These are phyloP conservation scores for Zaprionus davidi DNA, from an alignment of 1,140 invertebrate species.

Conservation along the genomic window DNA sequence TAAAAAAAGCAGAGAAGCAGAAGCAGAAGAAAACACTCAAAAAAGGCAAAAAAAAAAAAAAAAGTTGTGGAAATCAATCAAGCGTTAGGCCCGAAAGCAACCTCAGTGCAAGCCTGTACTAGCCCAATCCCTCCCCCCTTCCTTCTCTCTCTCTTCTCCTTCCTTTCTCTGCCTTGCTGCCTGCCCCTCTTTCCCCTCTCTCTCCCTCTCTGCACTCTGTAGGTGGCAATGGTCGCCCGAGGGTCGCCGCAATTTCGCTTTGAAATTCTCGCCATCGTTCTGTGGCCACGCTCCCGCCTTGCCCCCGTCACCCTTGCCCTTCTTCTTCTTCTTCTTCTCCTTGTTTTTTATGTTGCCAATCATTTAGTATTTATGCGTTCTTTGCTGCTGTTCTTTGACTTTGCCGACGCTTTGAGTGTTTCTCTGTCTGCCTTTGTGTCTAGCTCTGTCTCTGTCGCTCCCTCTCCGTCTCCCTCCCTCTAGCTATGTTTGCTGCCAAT, in stretches of 20 bases:
- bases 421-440: conserved; percentile 24
- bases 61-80: conserved; percentile 77
- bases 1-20: conserved; percentile 19
- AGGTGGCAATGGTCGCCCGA: conserved; percentile 64
- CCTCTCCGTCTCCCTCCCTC: conserved; percentile 18
- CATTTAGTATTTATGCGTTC: conserved; percentile 78
- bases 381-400: conserved; percentile 55
- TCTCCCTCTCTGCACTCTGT: conserved; percentile 1
- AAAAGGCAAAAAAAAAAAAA: conserved; percentile 49
- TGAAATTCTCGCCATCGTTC: conserved; percentile 28
- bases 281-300: conserved; percentile 21
- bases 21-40: conserved; percentile 38
- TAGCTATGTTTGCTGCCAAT: conserved; percentile 49
- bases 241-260: conserved; percentile 38
- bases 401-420: conserved; percentile 17
- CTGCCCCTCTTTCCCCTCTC: background rate
- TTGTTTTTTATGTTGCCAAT: conserved; percentile 71
- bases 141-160: background rate
- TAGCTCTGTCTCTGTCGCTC: background rate
- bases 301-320: background rate
- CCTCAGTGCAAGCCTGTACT: conserved; percentile 11
- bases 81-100: conserved; percentile 44
- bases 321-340: conserved; percentile 23
- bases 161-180: background rate
- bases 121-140: conserved; percentile 10